These are phyloP conservation scores for Tanypteryx hageni DNA, from an alignment of 2,888 invertebrate species.

Conservation along the genomic window DNA sequence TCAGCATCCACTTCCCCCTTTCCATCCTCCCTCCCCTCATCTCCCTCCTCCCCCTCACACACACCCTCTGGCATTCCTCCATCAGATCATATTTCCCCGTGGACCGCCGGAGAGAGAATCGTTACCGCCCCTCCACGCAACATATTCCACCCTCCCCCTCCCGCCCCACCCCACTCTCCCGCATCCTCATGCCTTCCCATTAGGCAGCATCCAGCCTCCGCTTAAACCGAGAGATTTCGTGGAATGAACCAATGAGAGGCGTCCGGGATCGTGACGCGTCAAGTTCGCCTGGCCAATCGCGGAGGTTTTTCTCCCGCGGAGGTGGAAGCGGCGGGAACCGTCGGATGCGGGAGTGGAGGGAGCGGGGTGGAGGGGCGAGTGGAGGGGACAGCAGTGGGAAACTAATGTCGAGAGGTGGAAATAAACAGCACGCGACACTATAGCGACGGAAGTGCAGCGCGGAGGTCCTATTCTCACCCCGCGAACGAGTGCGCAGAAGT, in stretches of 20 bases:
- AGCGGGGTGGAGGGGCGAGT: slow-evolving; percentile 58
- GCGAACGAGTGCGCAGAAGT: slow-evolving; percentile 62
- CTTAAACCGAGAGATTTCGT: slow-evolving; percentile 69
- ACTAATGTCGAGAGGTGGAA: slow-evolving; percentile 48
- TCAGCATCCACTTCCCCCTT: slow-evolving; percentile 68
- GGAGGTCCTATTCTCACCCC: slow-evolving; percentile 67
- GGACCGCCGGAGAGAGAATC: slow-evolving; percentile 48
- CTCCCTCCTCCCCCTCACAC: slow-evolving; percentile 67
- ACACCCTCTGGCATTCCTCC: slow-evolving; percentile 67
- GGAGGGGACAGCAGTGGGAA: slow-evolving; percentile 21
- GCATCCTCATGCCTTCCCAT: slow-evolving; percentile 65
- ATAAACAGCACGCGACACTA: slow-evolving; percentile 68
- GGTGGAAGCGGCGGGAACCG: slow-evolving; percentile 67
- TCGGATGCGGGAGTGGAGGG: slow-evolving; percentile 67
- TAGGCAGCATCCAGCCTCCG: slow-evolving; percentile 67
- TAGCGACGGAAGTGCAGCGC: slow-evolving; percentile 66
- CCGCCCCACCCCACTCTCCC: slow-evolving; percentile 11
- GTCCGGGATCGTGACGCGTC: slow-evolving; percentile 53
- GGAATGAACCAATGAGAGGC: slow-evolving; percentile 43
- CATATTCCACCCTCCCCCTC: slow-evolving; percentile 35
- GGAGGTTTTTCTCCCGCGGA: slow-evolving; percentile 47
- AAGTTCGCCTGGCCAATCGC: slow-evolving; percentile 37
- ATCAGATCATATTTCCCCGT: slow-evolving; percentile 70
- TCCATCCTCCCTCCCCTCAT: slow-evolving; percentile 68
- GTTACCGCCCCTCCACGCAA: slow-evolving; percentile 65